Base-by-base conservation (phyloP, 2,888 invertebrate species). In the Nysson spinosus region DNA sequence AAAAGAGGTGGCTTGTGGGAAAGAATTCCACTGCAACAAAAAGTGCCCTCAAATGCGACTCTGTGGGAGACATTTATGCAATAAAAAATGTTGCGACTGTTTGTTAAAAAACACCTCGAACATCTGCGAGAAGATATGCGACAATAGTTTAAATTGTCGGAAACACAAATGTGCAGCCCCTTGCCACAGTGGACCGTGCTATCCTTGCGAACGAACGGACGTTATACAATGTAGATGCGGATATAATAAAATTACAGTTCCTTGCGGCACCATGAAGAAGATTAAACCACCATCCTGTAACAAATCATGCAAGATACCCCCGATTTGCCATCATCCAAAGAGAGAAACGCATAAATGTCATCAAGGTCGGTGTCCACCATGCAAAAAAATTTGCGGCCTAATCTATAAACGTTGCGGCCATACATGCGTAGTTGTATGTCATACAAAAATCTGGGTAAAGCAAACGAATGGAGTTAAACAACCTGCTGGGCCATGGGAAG, bases 51-150 rank as follows among this genome's bases (percentile, higher is more conserved):
- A 91, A 24, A 90, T 92, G 75, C 91, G 93, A 57, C 92, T 94
- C 43, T 98, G 98, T 85, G 92, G 94, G 0, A 93, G 94, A 79
- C 98, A 98, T 89, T 90, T 92, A 0, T 98, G 98, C 87, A 96
- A 95, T 77, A 90, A 93, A 71, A 87, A 86, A 43, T 87, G 86
- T 35, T 86, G 86, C 58, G 86, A 87, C 34, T 87, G 86, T 32
- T n/a, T 81, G 3, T 49, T 74, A 5, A 82, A 79, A 14, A 83
- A 81, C 12, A 78, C 69, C 1, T 83, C 68, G 9, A 83, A 85
- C 22, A 91, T 93, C 0, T 96, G 96, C 84, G 95, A 95, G 79
- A 95, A 95, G 85, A 88, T 91, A 0, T 98, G 98, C 86, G 94
- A 94, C 28, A 93, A 93, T 78, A 92, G 92, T 0, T 88, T 98